Evolutionary conservation across 2,797 vertebrate genomes (phyloP).

Genomic region (Meda fulgida): DNA sequence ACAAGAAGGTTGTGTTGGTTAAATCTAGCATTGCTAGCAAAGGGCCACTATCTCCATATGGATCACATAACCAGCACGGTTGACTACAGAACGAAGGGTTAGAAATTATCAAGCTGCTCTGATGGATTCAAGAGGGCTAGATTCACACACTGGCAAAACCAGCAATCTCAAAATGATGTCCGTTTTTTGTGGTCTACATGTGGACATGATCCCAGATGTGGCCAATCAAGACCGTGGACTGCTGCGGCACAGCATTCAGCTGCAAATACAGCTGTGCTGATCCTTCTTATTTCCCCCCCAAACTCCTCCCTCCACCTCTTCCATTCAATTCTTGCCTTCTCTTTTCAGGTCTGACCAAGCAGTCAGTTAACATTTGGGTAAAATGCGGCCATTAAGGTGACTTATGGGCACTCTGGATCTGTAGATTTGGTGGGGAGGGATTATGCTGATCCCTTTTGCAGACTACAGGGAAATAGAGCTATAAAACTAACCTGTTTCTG

Average conservation of each 20-base stretch:
- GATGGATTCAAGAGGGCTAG: conserved; percentile 38
- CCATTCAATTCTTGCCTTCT: neutral
- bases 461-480: conserved; percentile 57
- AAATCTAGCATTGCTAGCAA: conserved; percentile 32
- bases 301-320: conserved; percentile 20
- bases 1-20: conserved; percentile 43
- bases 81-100: conserved; percentile 35
- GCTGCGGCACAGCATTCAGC: conserved; percentile 69
- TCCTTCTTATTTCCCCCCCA: conserved; percentile 19
- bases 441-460: conserved; percentile 68
- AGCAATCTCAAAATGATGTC: conserved; percentile 43
- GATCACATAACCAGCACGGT: conserved; percentile 50
- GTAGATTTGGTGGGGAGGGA: conserved; percentile 63
- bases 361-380: conserved; percentile 70
- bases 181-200: conserved; percentile 57
- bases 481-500: conserved; percentile 58
- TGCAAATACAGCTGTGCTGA: conserved; percentile 75
- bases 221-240: conserved; percentile 73
- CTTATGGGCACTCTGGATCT: conserved; percentile 66
- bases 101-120: conserved; percentile 46
- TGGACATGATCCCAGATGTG: conserved; percentile 75
- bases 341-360: conserved; percentile 13
- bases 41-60: conserved; percentile 53
- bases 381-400: conserved; percentile 75
- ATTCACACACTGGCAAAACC: conserved; percentile 43